A percentile compares a stretch with the other conserved stretches of the same genome.
These are phyloP conservation scores for Salpingus planirostris DNA, from an alignment of 2,888 invertebrate species.

Conservation along the genomic window DNA sequence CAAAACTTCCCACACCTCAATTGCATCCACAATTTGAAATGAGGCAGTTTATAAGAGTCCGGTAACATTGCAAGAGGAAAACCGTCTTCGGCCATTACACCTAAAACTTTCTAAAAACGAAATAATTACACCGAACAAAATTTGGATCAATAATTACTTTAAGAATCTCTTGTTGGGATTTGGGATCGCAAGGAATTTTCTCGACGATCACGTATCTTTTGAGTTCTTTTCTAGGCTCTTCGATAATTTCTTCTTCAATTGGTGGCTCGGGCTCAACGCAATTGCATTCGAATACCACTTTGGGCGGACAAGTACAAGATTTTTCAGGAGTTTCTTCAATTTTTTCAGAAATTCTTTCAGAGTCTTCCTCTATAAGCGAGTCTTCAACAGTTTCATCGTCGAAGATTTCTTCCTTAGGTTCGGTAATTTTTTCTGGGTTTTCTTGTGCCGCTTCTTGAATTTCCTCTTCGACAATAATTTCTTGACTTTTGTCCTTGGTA, in stretches of 20 bases:
- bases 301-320: slow-evolving; percentile 4
- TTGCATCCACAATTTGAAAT: slow-evolving; percentile 37
- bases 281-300: not conserved
- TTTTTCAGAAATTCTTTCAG: not conserved
- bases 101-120: slow-evolving; percentile 27
- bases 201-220: slow-evolving; percentile 28
- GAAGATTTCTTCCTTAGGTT: not conserved
- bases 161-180: slow-evolving; percentile 24
- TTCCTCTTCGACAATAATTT: not conserved
- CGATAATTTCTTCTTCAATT: slow-evolving; percentile 3
- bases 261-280: slow-evolving; percentile 2
- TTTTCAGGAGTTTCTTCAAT: slow-evolving; percentile 1
- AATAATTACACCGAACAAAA: too few species aligned
- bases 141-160: too few species aligned
- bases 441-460: slow-evolving; percentile 2
- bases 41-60: slow-evolving; percentile 33
- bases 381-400: not conserved
- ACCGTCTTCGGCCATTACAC: slow-evolving; percentile 34
- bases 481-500: too few species aligned
- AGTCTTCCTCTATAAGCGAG: not conserved
- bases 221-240: slow-evolving; percentile 8
- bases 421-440: not conserved
- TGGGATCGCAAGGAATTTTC: slow-evolving; percentile 24
- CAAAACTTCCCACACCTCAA: slow-evolving; percentile 28
- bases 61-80: slow-evolving; percentile 38